Base-by-base conservation (phyloP, 2,888 invertebrate species). In the Selenia dentaria region DNA sequence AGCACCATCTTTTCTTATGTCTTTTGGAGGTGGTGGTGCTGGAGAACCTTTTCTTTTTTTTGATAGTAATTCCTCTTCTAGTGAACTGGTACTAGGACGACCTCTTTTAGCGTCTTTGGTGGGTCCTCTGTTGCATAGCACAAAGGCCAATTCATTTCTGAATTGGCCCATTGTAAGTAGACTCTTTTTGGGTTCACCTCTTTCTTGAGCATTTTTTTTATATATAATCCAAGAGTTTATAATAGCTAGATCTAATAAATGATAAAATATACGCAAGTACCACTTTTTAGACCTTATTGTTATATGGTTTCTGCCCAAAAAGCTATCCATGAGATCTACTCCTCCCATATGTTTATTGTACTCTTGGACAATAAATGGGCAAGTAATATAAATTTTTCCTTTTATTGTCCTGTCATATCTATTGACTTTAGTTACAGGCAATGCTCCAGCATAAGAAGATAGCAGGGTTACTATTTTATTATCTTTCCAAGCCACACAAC, bases 281-380 rank as follows among this genome's bases (percentile, higher is more conserved):
- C 72, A 73, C 49, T 76, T 74, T 64, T 64, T 71, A 54, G 67
- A 66, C 51, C 66, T 68, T 4, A n/a, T 56, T 45, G 0, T 60
- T 48, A 67, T 67, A 46, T 60, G 58, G 56, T 68, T 57, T 59
- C 68, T 64, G 40, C 67, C 68, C 50, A 70, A 56, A 64, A 63
- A 42, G 28, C 41, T 42, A 24, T 42, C 35, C 61, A 69, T 62
- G 31, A 74, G 63, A 33, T 75, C 74, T 25, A 71, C 73, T 51
- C 70, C 72, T 33, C 69, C 72, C 74, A 74, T 76, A 44, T 74
- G 70, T 43, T 59, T 63, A 63, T 74, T 75, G 51, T 77, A 75
- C 10, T 68, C 61, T 56, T 64, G 57, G 42, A 73, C 55, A 57
- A 72, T 64, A 52, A 64, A 57, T 37, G 74, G 74, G 57, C 72